Percentiles rank a stretch among this genome's conserved stretches.
phyloP scores from a whole-genome alignment of 92 coral and sea anemone genomes.

The Porites cylindrica region DNA sequence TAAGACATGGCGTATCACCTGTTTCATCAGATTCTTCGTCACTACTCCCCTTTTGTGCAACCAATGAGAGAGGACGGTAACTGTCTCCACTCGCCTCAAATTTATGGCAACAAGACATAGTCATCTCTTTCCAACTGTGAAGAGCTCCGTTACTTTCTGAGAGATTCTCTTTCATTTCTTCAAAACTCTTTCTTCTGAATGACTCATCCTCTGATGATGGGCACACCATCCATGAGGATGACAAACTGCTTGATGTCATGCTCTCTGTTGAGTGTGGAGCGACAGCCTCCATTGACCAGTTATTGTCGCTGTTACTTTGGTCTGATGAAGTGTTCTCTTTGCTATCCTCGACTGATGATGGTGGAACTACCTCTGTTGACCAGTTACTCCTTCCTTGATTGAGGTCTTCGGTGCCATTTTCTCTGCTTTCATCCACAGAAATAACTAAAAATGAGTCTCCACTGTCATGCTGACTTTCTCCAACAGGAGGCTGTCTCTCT shows the following conservation, averaged over 20 bases:
- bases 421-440: conserved; percentile 30
- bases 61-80: conserved; percentile 10
- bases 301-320: conserved; percentile 3
- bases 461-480: conserved; percentile 46
- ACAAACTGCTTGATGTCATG: conserved; percentile 49
- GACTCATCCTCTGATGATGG: conserved; percentile 71
- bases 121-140: conserved; percentile 59
- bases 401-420: not conserved
- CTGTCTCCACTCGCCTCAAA: conserved; percentile 72
- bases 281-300: conserved; percentile 25
- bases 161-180: conserved; percentile 66
- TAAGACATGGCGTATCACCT: not conserved
- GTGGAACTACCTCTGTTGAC: conserved; percentile 31
- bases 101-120: conserved; percentile 73
- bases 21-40: conserved; percentile 24
- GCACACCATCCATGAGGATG: conserved; percentile 80
- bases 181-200: conserved; percentile 74
- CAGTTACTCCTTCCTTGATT: not conserved
- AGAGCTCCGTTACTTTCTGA: conserved; percentile 41
- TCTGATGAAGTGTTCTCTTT: not conserved
- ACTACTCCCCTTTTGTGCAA: conserved; percentile 26
- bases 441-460: conserved; percentile 48
- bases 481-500: conserved; percentile 34
- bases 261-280: conserved; percentile 31
- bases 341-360: conserved; percentile 19